These are phyloP conservation scores for Lutjanus argentimaculatus DNA, from an alignment of 2,797 vertebrate genomes.

Conservation along the genomic window DNA sequence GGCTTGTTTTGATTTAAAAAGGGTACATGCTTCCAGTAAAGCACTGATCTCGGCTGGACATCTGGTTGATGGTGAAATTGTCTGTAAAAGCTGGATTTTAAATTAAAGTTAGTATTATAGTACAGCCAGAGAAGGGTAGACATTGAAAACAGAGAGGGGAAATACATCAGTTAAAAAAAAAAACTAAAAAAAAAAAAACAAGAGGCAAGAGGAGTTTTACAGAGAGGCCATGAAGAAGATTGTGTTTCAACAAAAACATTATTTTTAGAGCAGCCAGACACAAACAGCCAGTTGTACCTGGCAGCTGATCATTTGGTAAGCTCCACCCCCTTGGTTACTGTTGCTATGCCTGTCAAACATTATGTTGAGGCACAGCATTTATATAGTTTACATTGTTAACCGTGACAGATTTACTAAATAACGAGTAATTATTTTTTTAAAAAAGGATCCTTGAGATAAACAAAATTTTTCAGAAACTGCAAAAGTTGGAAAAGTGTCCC, in stretches of 20 bases:
- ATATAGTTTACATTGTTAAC: no score
- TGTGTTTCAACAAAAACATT: conserved; percentile 67
- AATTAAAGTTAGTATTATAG: conserved; percentile 67
- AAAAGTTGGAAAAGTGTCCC: no score
- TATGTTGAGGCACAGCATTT: background rate
- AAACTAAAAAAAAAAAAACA: no score
- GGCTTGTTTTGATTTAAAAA: conserved; percentile 68
- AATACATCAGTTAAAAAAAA: conserved; percentile 60
- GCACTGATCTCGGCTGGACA: conserved; percentile 57
- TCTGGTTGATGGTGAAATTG: conserved; percentile 66
- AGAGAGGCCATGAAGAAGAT: conserved; percentile 49
- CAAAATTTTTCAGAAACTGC: no score
- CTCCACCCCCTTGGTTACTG: background rate
- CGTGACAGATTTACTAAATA: no score
- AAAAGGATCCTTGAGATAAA: no score
- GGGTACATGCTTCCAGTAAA: conserved; percentile 71
- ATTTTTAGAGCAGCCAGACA: conserved; percentile 57
- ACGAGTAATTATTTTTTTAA: no score
- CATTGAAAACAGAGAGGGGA: conserved; percentile 52
- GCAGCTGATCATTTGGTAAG: background rate
- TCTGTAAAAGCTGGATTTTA: conserved; percentile 65
- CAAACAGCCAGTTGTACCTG: conserved; percentile 48
- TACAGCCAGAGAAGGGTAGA: conserved; percentile 42
- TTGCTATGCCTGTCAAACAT: background rate
- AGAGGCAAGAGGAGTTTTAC: conserved; percentile 24